Evolutionary conservation across 2,888 invertebrate genomes (phyloP), one percentile per base, ranked within the genome.

Genomic region (Chrysotoxum bicinctum): DNA sequence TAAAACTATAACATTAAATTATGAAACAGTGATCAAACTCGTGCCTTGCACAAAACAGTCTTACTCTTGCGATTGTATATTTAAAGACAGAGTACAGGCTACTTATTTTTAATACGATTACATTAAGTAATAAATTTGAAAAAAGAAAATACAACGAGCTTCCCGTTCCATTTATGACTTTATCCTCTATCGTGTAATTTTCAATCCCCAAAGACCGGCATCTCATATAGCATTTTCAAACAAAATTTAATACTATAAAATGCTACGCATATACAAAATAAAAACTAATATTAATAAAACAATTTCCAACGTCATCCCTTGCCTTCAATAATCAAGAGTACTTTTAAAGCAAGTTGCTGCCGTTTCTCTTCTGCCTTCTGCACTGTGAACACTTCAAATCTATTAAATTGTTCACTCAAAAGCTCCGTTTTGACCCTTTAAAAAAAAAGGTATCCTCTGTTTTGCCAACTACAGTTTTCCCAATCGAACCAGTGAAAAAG

Each of bases 351-450:
- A 26, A 9, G 0, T 12, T 2, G 21, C 16, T 1, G 19, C 12
- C 14, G 50, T 48, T 48, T 14, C 48, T 48, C 5, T 19, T 23
- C 7, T 19, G 5, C n/a, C n/a, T n/a, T 48, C 9, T 16, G 0
- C 21, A 0, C 40, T 30, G 19, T 75, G 70, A 70, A 70, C 70
- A 70, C 75, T 79, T 75, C 30, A 75, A 45, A 84, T 69, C 84
- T 72, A 84, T 80, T 70, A 75, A 84, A 84, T 80, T 84, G 70
- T 40, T 50, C 64, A 75, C 56, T 75, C 58, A 72, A 66, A 56
- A 56, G 48, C 52, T 73, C 35, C 40, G 21, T 43, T 64, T 70
- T 21, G 43, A 43, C 52, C 56, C 64, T 60, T 68, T 43, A 8
- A 12, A 16, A 60, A 43, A 52, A 23, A 66, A 68, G 50, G 56